Base-by-base conservation (phyloP, 2,888 invertebrate species). In the Cryptophagus acutangulus region DNA sequence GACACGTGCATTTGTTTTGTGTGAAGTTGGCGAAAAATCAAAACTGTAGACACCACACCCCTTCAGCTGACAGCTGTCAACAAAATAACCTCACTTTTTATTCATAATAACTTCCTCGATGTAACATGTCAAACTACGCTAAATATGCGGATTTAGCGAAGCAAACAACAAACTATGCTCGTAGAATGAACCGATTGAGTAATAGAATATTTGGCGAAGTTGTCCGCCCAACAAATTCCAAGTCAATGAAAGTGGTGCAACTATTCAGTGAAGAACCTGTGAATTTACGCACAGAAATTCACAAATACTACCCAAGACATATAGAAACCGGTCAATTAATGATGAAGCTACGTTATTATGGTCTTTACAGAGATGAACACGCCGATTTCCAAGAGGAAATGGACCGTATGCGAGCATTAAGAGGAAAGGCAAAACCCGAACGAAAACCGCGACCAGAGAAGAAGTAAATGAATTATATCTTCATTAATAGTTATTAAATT, bases 201-300 rank as follows among this genome's bases (percentile, higher is more conserved):
- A 87, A 88, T 57, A 75, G 85, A 52, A 93, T 94, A 56, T 94
- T 94, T 65, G 87, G 87, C 0, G 92, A 94, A 71, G 87, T 91
- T 1, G 80, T 81, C 0, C 76, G 87, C 39, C 79, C 82, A 1
- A 91, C 89, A 0, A 82, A 80, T 58, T 46, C 69, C 0, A 84
- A 81, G 60, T 87, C 87, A 0, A 82, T 87, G 84, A 88, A 82
- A 70, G 73, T 88, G 5, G 86, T 91, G 0, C 77, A 79, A 53
- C 73, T 91, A 61, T 86, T 90, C 55, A 79, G 81, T 13, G 83
- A 78, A 54, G 74, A 82, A 54, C 93, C 93, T 0, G 62, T 84
- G 16, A 79, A 92, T 54, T 77, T 82, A 47, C 74, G 84, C 36
- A 76, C 78, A 51, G 81, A 84, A 46, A 76, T 89, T 8, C 75